Percentiles rank a stretch among this genome's conserved stretches.
phyloP scores from a whole-genome alignment of 2,113 vertebrate species.

The Nyctibius bracteatus region DNA sequence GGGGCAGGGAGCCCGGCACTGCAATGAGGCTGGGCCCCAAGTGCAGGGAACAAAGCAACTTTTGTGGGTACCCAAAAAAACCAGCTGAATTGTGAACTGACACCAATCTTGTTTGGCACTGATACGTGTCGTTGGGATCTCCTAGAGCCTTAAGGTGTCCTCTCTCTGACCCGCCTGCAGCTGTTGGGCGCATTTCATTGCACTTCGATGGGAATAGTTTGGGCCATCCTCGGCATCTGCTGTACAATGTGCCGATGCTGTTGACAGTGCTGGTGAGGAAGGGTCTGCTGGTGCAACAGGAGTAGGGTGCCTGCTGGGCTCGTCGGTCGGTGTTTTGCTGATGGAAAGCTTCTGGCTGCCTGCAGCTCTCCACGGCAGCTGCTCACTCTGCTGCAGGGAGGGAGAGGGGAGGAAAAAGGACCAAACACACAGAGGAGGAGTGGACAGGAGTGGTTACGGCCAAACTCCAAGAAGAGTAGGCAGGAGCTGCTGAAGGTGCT shows the following conservation, averaged over 20 bases:
- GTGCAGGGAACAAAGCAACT: neutral
- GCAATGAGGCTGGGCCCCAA: neutral
- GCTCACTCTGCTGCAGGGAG: neutral
- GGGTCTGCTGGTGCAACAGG: neutral
- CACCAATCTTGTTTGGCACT: neutral
- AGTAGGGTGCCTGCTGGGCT: neutral
- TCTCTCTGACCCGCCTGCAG: neutral
- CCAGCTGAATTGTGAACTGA: neutral
- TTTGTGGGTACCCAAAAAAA: neutral
- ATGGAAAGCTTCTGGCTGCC: neutral
- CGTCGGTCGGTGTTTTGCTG: rapidly evolving
- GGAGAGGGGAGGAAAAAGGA: neutral
- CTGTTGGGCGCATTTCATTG: neutral
- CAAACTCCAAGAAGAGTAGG: neutral
- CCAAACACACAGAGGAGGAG: neutral
- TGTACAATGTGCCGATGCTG: rapidly evolving
- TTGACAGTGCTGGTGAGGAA: neutral
- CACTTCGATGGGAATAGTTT: rapidly evolving
- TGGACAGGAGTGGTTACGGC: neutral
- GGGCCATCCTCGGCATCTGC: neutral
- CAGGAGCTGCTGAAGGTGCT: neutral
- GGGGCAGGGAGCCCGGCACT: neutral
- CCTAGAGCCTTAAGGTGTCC: neutral
- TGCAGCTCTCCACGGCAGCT: neutral
- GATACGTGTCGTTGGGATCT: rapidly evolving